Conservation (phyloP, 2,797 vertebrate genomes). For the Gymnoscopelus microlampas region DNA sequence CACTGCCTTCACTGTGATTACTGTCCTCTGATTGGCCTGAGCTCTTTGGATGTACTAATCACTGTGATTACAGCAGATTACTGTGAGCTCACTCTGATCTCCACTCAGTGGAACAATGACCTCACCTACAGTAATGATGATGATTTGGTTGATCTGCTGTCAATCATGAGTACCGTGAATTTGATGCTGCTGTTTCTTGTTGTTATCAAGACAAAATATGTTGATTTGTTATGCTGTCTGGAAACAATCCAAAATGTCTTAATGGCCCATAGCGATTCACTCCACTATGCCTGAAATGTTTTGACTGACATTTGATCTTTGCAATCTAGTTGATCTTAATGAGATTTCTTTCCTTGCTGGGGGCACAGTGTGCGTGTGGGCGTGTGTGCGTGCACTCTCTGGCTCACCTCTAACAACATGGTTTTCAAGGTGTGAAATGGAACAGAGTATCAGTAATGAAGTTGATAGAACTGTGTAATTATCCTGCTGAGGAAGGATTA, state of each 20-base stretch:
- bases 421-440: constrained; percentile 72
- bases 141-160: too few relatives aligned
- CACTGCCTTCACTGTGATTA: too few relatives aligned
- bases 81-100: constrained; percentile 27
- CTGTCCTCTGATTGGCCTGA: constrained; percentile 13
- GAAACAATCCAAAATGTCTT: too few relatives aligned
- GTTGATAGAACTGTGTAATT: constrained; percentile 76
- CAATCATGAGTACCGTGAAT: too few relatives aligned
- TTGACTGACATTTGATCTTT: constrained; percentile 70
- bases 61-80: constrained; percentile 19
- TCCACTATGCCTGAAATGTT: constrained; percentile 55
- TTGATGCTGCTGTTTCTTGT: too few relatives aligned
- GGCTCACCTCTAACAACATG: constrained; percentile 35
- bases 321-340: constrained; percentile 72
- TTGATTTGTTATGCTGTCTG: too few relatives aligned
- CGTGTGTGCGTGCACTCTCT: background rate
- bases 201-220: too few relatives aligned
- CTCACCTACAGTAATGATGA: too few relatives aligned
- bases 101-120: too few relatives aligned
- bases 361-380: background rate
- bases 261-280: constrained; percentile 20
- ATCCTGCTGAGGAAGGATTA: constrained; percentile 54
- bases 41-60: constrained; percentile 39
- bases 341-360: constrained; percentile 64
- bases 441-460: constrained; percentile 76